Percentiles rank a stretch among this genome's conserved stretches.
Evolutionary conservation across 1,140 invertebrate genomes (phyloP).

Genomic region (Drosophila baimaii): DNA sequence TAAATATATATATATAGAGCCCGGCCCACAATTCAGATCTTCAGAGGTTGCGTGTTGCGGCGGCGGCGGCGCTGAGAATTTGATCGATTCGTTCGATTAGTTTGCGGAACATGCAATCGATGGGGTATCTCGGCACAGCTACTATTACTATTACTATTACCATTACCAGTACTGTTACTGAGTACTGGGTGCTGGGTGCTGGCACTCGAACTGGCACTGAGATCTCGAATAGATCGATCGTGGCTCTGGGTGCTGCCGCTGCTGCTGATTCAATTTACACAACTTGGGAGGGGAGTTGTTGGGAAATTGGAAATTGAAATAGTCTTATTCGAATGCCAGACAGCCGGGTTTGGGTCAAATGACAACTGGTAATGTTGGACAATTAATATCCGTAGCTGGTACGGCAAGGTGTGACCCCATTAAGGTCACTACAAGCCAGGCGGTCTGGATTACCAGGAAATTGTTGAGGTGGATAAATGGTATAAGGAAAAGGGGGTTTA

Average conservation of each 20-base stretch:
- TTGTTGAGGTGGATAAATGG: neutral
- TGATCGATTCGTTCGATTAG: constrained; percentile 84
- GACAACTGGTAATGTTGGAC: constrained; percentile 78
- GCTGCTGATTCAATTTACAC: constrained; percentile 80
- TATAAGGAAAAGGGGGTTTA: neutral
- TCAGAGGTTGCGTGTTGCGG: constrained; percentile 68
- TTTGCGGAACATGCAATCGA: constrained; percentile 79
- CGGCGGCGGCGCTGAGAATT: constrained; percentile 64
- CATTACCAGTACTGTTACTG: neutral
- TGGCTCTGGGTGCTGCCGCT: constrained; percentile 61
- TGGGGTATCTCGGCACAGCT: constrained; percentile 9
- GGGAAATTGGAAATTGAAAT: constrained; percentile 82
- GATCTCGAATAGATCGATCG: constrained; percentile 38
- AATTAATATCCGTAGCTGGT: constrained; percentile 67
- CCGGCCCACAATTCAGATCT: constrained; percentile 18
- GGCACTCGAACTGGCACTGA: neutral
- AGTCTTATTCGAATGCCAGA: constrained; percentile 75
- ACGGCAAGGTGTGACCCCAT: constrained; percentile 46
- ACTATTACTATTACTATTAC: constrained; percentile 10
- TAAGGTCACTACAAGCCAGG: constrained; percentile 13
- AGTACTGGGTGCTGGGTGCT: neutral
- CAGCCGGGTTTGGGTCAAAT: constrained; percentile 74
- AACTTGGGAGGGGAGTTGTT: constrained; percentile 39
- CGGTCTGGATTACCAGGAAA: constrained; percentile 27
- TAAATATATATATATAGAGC: constrained; percentile 7